A percentile compares a stretch with the other conserved stretches of the same genome.
Evolutionary conservation across 2,113 vertebrate genomes (phyloP).

Genomic region (Pampusana beccarii): DNA sequence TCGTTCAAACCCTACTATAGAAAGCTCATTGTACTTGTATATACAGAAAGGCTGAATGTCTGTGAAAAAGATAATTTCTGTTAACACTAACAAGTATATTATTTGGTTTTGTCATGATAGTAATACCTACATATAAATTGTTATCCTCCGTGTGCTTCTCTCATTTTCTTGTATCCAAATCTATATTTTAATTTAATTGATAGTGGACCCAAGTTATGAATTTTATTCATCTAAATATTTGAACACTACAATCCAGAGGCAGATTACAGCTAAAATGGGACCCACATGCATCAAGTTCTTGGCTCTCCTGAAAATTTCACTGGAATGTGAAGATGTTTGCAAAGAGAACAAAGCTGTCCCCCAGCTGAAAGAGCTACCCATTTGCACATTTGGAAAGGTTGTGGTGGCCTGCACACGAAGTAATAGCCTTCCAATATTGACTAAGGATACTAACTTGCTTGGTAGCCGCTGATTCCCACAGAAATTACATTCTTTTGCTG

Average conservation of each 20-base stretch:
- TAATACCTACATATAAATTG: neutral
- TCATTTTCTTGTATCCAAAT: neutral
- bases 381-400: neutral
- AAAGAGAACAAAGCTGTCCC: neutral
- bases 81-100: neutral
- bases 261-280: neutral
- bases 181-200: neutral
- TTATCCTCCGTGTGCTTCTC: neutral
- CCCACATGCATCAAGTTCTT: neutral
- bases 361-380: rapidly evolving
- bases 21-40: neutral
- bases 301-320: neutral
- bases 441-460: neutral
- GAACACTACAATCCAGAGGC: neutral
- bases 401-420: neutral
- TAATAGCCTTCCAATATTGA: neutral
- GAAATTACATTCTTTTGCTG: neutral
- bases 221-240: neutral
- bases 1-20: neutral
- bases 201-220: neutral
- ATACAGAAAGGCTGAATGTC: neutral
- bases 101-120: neutral
- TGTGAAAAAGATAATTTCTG: neutral
- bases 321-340: neutral
- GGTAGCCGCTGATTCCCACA: neutral